phyloP scores from a whole-genome alignment of 2,888 invertebrate species.

The Choreutis nemorana region DNA sequence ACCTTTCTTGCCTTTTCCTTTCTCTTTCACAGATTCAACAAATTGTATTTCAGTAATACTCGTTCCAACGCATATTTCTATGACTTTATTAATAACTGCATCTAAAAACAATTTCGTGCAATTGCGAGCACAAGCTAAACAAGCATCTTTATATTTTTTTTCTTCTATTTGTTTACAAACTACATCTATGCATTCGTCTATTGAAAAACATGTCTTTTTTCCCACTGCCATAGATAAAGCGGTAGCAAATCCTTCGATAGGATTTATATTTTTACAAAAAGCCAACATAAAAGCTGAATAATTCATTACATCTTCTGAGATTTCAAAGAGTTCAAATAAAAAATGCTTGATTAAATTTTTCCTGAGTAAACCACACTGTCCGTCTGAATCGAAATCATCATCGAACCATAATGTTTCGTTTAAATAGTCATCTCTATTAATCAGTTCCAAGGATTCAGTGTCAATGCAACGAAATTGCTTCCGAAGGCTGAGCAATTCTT shows the following conservation, averaged over 20 bases:
- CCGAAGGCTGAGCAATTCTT: slow-evolving; percentile 59
- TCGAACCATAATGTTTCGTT: slow-evolving; percentile 45
- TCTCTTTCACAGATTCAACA: slow-evolving; percentile 19
- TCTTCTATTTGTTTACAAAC: slow-evolving; percentile 39
- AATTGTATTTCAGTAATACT: slow-evolving; percentile 39
- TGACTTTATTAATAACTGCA: slow-evolving; percentile 28
- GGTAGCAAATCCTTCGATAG: slow-evolving; percentile 62
- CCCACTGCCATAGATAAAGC: slow-evolving; percentile 67
- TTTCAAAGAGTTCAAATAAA: slow-evolving; percentile 64
- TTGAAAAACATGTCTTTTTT: slow-evolving; percentile 52
- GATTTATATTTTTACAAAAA: slow-evolving; percentile 67
- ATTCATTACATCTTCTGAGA: slow-evolving; percentile 52
- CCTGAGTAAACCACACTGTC: slow-evolving; percentile 26
- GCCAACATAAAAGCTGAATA: slow-evolving; percentile 70
- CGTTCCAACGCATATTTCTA: slow-evolving; percentile 38
- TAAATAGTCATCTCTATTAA: slow-evolving; percentile 34
- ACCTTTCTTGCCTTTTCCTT: slow-evolving; percentile 32
- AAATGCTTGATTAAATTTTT: slow-evolving; percentile 58
- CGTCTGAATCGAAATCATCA: slow-evolving; percentile 26
- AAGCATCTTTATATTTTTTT: slow-evolving; percentile 41
- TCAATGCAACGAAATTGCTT: slow-evolving; percentile 56
- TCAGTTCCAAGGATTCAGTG: slow-evolving; percentile 32
- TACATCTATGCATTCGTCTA: slow-evolving; percentile 54
- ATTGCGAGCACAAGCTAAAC: slow-evolving; percentile 35
- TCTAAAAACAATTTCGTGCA: slow-evolving; percentile 37